A percentile compares a stretch with the other conserved stretches of the same genome.
These are phyloP conservation scores for Epizoanthus illoricatus DNA, from an alignment of 92 coral and sea anemone species.

Conservation along the genomic window DNA sequence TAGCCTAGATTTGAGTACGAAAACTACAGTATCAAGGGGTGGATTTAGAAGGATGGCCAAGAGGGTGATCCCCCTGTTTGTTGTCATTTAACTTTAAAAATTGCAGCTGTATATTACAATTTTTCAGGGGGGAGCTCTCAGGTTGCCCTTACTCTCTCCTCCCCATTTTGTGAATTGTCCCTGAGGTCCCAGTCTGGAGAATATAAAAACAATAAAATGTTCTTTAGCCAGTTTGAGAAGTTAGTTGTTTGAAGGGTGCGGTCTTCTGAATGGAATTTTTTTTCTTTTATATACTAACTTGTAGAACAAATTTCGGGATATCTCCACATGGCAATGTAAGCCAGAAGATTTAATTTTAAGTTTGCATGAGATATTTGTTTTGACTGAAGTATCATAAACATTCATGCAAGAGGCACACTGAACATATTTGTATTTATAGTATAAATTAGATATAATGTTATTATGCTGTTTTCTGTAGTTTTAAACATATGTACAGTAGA, in stretches of 20 bases:
- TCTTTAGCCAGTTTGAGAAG: too few species aligned
- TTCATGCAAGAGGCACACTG: background rate
- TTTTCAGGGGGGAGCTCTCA: too few species aligned
- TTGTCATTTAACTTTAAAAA: too few species aligned
- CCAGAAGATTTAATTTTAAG: background rate
- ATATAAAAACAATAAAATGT: too few species aligned
- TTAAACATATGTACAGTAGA: slow-evolving; percentile 24
- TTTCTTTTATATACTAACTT: slow-evolving; percentile 1
- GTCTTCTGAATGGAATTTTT: background rate
- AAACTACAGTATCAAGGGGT: too few species aligned
- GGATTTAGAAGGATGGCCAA: too few species aligned
- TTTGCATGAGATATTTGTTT: background rate
- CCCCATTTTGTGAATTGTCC: too few species aligned
- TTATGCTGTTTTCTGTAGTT: slow-evolving; percentile 12
- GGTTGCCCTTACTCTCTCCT: too few species aligned
- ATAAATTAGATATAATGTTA: slow-evolving; percentile 10
- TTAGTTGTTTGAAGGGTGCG: background rate
- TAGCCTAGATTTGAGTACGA: too few species aligned
- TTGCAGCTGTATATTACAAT: too few species aligned
- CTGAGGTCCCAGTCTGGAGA: too few species aligned
- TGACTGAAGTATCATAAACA: background rate
- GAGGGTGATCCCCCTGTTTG: too few species aligned
- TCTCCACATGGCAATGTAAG: background rate
- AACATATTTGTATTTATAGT: slow-evolving; percentile 29
- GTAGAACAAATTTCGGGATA: background rate